phyloP scores from a whole-genome alignment of 2,797 vertebrate genomes.

The Cuniculus paca region DNA sequence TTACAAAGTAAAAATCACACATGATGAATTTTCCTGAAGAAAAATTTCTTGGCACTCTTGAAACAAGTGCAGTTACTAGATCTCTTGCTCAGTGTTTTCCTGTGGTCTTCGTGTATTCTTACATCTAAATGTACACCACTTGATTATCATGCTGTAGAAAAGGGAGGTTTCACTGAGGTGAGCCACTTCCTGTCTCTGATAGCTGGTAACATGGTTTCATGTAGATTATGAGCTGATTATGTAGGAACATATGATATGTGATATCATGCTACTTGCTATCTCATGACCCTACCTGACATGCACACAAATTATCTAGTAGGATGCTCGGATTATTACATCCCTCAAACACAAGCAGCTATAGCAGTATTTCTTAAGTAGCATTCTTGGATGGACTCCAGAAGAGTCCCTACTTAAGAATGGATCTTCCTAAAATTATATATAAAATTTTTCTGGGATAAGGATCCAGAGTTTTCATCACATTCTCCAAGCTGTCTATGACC shows the following conservation, averaged over 20 bases:
- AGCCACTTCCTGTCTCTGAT: neutral
- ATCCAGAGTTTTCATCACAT: neutral
- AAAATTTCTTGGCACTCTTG: neutral
- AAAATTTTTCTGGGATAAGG: neutral
- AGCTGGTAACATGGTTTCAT: neutral
- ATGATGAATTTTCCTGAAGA: neutral
- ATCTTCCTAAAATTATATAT: constrained; percentile 23
- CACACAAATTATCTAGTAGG: neutral
- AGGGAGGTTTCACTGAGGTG: neutral
- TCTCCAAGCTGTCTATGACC: constrained; percentile 13
- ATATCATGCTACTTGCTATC: neutral
- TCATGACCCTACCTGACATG: neutral
- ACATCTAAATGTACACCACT: neutral
- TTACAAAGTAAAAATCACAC: constrained; percentile 1
- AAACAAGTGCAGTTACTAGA: neutral
- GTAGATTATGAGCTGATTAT: neutral
- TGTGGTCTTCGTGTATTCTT: neutral
- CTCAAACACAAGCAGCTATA: neutral
- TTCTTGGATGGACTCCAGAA: neutral
- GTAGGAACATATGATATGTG: neutral
- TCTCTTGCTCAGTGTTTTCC: neutral
- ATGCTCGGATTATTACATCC: neutral
- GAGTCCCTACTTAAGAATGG: neutral
- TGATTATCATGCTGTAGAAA: neutral
- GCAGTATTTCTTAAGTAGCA: neutral